A percentile compares a stretch with the other conserved stretches of the same genome.
Evolutionary conservation across 2,113 vertebrate genomes (phyloP).

Genomic region (Cnemophilus loriae): DNA sequence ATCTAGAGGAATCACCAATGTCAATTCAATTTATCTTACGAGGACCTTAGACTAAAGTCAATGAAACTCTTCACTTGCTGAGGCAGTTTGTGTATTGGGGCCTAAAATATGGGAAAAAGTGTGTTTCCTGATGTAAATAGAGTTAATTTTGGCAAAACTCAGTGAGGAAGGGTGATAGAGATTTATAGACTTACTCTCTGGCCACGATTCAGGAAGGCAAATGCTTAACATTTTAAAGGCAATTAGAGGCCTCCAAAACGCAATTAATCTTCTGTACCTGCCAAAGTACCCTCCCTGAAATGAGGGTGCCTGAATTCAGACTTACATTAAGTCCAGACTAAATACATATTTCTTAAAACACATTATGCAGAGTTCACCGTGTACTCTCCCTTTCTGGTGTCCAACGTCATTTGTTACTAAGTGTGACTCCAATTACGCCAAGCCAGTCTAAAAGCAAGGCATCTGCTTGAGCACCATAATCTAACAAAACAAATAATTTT

Average conservation of each 20-base stretch:
- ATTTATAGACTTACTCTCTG: constrained; percentile 43
- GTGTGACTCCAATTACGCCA: constrained; percentile 47
- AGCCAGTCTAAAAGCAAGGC: constrained; percentile 55
- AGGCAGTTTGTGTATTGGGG: neutral
- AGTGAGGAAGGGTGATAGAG: neutral
- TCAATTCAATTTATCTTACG: neutral
- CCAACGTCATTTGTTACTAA: constrained; percentile 48
- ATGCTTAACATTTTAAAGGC: constrained; percentile 45
- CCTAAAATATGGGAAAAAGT: neutral
- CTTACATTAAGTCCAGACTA: neutral
- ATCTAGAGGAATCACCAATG: neutral
- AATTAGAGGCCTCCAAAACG: constrained; percentile 25
- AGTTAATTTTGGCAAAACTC: constrained; percentile 31
- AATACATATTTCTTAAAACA: neutral
- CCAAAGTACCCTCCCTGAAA: neutral
- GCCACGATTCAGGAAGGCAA: constrained; percentile 36
- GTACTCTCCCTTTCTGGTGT: constrained; percentile 23
- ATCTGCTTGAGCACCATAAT: constrained; percentile 60
- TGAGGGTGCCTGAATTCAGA: neutral
- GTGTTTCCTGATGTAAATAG: neutral
- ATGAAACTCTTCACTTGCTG: neutral
- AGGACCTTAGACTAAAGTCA: neutral
- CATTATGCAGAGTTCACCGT: neutral
- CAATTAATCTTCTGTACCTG: constrained; percentile 42
- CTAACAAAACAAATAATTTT: constrained; percentile 82